phyloP scores from a whole-genome alignment of 2,888 invertebrate genomes.

The Drosophila infuscata region DNA sequence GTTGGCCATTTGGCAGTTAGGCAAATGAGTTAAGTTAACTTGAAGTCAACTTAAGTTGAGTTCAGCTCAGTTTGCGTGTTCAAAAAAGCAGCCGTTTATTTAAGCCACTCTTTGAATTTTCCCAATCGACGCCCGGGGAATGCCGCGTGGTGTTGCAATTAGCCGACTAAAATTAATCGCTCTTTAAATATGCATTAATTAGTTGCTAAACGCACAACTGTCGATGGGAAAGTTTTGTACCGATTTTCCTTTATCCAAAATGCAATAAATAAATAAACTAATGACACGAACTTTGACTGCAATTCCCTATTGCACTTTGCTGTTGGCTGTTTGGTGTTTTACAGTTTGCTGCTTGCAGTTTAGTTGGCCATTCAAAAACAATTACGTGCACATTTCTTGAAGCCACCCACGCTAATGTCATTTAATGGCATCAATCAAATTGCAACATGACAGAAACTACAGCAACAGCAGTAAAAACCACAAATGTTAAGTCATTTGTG shows the following conservation, averaged over 20 bases:
- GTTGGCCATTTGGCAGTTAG: conserved; percentile 63
- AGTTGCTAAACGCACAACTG: conserved; percentile 59
- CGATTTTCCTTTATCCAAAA: neutral
- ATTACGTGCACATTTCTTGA: conserved; percentile 52
- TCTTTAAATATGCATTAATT: conserved; percentile 71
- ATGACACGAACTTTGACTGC: conserved; percentile 8
- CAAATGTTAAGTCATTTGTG: conserved; percentile 66
- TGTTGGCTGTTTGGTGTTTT: too few species aligned
- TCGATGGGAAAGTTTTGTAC: conserved; percentile 3
- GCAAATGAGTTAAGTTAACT: conserved; percentile 61
- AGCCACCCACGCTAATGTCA: conserved; percentile 62
- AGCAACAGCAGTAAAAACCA: conserved; percentile 15
- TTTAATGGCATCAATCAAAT: conserved; percentile 69
- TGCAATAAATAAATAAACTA: conserved; percentile 26
- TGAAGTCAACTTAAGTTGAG: conserved; percentile 12
- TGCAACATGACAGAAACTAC: conserved; percentile 16
- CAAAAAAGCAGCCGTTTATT: conserved; percentile 47
- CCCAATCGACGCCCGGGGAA: conserved; percentile 37
- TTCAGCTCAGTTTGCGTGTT: conserved; percentile 55
- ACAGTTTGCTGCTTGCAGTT: conserved; percentile 7
- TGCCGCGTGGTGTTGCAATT: conserved; percentile 56
- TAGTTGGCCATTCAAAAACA: conserved; percentile 60
- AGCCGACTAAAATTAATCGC: conserved; percentile 60
- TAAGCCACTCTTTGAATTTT: conserved; percentile 30
- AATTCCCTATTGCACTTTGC: neutral